phyloP scores from a whole-genome alignment of 1,140 invertebrate genomes.

The Arctopsyche grandis region DNA sequence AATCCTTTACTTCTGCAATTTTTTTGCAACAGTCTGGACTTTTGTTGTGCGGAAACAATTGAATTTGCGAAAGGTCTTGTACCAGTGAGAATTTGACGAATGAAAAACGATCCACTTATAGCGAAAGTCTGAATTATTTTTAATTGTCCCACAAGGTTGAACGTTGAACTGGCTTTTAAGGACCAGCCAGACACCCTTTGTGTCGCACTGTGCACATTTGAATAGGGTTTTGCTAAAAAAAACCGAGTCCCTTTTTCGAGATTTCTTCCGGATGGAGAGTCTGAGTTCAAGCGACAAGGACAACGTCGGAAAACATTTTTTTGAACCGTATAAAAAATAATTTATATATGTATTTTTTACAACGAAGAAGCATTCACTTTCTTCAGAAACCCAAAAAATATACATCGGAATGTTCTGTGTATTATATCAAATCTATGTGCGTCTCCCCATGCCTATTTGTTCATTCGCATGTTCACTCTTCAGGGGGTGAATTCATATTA shows the following conservation, averaged over 20 bases:
- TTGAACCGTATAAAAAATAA: constrained; percentile 13
- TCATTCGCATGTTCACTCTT: too few relatives aligned
- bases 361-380: too few relatives aligned
- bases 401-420: too few relatives aligned
- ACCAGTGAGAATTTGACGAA: too few relatives aligned
- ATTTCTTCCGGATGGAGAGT: constrained; percentile 47
- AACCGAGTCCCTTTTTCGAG: constrained; percentile 38
- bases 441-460: too few relatives aligned
- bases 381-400: too few relatives aligned
- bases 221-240: constrained; percentile 35
- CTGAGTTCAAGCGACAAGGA: constrained; percentile 12
- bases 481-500: too few relatives aligned
- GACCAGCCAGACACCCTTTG: constrained; percentile 29
- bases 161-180: neutral
- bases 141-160: constrained; percentile 25
- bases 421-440: too few relatives aligned
- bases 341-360: neutral
- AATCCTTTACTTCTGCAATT: too few relatives aligned
- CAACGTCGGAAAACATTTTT: neutral
- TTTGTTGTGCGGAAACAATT: too few relatives aligned
- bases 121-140: neutral
- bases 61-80: too few relatives aligned
- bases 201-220: constrained; percentile 33
- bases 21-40: too few relatives aligned
- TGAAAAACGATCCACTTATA: neutral